Percentiles rank a stretch among this genome's conserved stretches.
Conservation (phyloP, 2,888 invertebrate genomes). For the Melipona beecheii region DNA sequence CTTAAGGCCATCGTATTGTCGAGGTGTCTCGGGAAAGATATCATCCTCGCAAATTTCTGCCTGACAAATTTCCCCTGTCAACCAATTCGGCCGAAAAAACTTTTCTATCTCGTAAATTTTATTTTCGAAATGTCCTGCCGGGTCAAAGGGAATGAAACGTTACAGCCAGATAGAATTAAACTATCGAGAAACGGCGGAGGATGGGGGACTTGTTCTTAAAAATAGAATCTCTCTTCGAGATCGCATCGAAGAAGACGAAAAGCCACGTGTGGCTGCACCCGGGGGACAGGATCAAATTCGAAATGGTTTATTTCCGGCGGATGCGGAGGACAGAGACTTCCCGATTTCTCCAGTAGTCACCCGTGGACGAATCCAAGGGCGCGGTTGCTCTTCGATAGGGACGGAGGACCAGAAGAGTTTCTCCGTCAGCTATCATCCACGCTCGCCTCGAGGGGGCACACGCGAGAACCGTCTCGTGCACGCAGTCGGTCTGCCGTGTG, state of each 20-base stretch:
- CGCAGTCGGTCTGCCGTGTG: neutral
- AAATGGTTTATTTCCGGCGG: constrained; percentile 75
- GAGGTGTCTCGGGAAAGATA: constrained; percentile 26
- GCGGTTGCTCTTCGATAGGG: neutral
- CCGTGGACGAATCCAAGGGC: neutral
- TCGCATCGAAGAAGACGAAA: constrained; percentile 55
- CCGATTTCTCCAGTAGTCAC: constrained; percentile 7
- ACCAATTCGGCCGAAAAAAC: too few relatives aligned
- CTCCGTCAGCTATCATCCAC: neutral
- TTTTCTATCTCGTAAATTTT: neutral
- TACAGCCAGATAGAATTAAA: neutral
- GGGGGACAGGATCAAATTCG: constrained; percentile 50
- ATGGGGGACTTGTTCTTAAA: constrained; percentile 20
- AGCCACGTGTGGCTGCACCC: constrained; percentile 57
- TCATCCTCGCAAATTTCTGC: constrained; percentile 23
- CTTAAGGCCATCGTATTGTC: constrained; percentile 31
- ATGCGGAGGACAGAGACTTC: constrained; percentile 52
- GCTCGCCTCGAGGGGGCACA: neutral
- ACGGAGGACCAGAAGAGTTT: neutral
- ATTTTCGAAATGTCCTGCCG: constrained; percentile 6
- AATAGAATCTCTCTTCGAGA: constrained; percentile 54
- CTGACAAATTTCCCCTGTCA: constrained; percentile 17
- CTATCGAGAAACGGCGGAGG: constrained; percentile 17
- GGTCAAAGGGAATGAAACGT: constrained; percentile 12
- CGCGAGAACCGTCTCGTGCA: constrained; percentile 17